Evolutionary conservation across 1,140 invertebrate genomes (phyloP).

Genomic region (Argopecten irradians): DNA sequence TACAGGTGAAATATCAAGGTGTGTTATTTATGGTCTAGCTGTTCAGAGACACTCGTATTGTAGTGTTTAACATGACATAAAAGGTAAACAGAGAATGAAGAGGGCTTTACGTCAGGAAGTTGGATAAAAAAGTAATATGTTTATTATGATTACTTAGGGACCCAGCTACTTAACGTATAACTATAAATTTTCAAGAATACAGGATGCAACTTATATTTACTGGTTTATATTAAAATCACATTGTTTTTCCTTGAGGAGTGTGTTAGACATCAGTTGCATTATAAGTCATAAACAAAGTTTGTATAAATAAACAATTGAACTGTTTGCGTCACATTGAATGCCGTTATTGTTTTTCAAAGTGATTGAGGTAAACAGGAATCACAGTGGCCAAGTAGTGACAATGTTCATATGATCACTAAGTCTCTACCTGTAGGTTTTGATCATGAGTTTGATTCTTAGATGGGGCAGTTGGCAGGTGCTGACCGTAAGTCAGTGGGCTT

Average conservation of each 20-base stretch:
- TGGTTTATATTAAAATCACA: background rate
- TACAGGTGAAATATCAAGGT: background rate
- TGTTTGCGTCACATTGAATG: background rate
- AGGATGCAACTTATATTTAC: background rate
- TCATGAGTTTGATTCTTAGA: too few relatives aligned
- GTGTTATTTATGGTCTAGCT: background rate
- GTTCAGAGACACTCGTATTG: background rate
- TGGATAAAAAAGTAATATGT: background rate
- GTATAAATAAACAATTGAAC: background rate
- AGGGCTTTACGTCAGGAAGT: background rate
- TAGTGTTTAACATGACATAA: background rate
- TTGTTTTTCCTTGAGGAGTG: background rate
- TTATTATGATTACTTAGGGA: background rate
- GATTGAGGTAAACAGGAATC: too few relatives aligned
- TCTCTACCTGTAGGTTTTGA: too few relatives aligned
- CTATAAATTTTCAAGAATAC: background rate
- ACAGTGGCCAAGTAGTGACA: too few relatives aligned
- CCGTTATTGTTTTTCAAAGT: too few relatives aligned
- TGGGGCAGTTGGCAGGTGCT: too few relatives aligned
- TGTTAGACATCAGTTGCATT: background rate
- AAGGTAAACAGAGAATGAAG: background rate
- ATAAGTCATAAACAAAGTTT: background rate
- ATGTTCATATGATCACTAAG: too few relatives aligned
- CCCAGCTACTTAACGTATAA: background rate
- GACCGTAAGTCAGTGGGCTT: too few relatives aligned